Evolutionary conservation across 2,113 vertebrate species (phyloP).

Genomic region (Crotalus helleri): DNA sequence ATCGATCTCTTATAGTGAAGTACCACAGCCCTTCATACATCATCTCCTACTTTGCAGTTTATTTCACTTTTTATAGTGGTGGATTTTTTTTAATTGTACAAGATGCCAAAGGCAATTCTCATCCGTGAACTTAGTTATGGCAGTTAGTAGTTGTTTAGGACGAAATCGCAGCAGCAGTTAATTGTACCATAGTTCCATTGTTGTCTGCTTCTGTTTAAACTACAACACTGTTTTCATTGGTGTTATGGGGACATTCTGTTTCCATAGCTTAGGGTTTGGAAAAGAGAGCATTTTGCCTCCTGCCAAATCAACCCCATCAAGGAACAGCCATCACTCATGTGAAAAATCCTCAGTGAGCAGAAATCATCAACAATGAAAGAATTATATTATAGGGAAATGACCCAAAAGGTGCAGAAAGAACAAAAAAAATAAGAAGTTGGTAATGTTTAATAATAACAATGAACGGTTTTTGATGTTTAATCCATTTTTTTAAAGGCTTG

Average conservation of each 20-base stretch:
- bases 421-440: not conserved
- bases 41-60: not conserved
- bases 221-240: not conserved
- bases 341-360: not conserved
- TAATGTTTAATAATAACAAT: not conserved
- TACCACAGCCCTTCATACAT: not conserved
- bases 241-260: not conserved
- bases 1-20: not conserved
- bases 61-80: not conserved
- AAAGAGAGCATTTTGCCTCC: not conserved
- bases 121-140: not conserved
- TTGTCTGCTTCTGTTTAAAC: not conserved
- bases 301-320: not conserved
- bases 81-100: not conserved
- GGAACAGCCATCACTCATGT: not conserved
- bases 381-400: not conserved
- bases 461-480: not conserved
- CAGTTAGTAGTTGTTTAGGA: not conserved
- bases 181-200: not conserved
- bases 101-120: not conserved
- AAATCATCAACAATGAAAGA: not conserved
- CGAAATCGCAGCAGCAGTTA: not conserved
- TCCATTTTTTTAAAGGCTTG: not conserved
- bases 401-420: not conserved
- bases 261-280: not conserved